Evolutionary conservation across 2,888 invertebrate species (phyloP).

Genomic region (Plusia festucae): DNA sequence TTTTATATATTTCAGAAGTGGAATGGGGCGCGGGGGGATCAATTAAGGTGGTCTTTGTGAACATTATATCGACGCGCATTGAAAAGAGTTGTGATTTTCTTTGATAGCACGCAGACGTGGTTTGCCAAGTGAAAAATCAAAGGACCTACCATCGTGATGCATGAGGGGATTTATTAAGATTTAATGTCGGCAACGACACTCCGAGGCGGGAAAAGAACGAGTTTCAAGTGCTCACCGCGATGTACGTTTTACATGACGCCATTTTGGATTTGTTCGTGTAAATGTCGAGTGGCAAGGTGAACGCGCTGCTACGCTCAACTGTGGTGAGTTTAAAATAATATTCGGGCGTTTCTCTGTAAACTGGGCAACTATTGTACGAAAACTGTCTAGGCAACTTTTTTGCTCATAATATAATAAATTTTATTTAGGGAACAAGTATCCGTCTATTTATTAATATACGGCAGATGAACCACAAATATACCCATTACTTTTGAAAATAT

Average conservation of each 20-base stretch:
- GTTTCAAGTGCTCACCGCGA: slow-evolving; percentile 82
- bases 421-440: no score
- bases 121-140: slow-evolving; percentile 89
- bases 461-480: no score
- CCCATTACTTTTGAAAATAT: no score
- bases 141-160: slow-evolving; percentile 83
- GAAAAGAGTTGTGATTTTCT: slow-evolving; percentile 89
- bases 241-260: slow-evolving; percentile 87
- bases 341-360: no score
- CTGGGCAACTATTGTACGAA: no score
- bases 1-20: slow-evolving; percentile 72
- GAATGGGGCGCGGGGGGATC: slow-evolving; percentile 78
- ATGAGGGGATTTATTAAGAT: slow-evolving; percentile 89
- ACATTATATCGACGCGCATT: slow-evolving; percentile 88
- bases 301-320: slow-evolving; percentile 53
- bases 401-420: no score
- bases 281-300: slow-evolving; percentile 72
- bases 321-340: slow-evolving; percentile 52
- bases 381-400: no score
- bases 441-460: no score
- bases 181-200: slow-evolving; percentile 89
- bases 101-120: slow-evolving; percentile 87
- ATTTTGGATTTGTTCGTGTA: slow-evolving; percentile 82
- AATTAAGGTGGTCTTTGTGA: slow-evolving; percentile 85
- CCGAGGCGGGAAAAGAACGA: slow-evolving; percentile 88